Percentiles rank a stretch among this genome's conserved stretches.
These are phyloP conservation scores for Tyrophagus putrescentiae DNA, from an alignment of 1,140 invertebrate genomes.

Conservation along the genomic window DNA sequence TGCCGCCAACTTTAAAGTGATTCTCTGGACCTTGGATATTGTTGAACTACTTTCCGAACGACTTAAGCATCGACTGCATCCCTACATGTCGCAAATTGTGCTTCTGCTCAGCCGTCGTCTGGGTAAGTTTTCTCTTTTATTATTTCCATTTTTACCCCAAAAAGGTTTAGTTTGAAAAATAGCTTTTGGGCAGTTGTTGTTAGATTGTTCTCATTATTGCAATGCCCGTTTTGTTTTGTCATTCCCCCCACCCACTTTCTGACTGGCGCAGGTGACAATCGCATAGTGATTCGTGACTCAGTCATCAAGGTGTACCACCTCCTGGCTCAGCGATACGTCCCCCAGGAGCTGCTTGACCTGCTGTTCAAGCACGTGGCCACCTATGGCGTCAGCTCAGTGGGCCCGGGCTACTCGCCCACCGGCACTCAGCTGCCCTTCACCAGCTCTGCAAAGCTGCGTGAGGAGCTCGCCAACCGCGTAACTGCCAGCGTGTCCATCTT, in stretches of 20 bases:
- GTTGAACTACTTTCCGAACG: conserved; percentile 34
- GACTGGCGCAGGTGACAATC: conserved; percentile 37
- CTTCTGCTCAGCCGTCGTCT: conserved; percentile 41
- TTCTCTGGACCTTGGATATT: conserved; percentile 42
- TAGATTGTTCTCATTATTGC: too few species aligned
- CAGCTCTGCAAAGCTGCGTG: conserved; percentile 42
- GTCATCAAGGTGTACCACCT: conserved; percentile 43
- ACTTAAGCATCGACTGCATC: background rate
- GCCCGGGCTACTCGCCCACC: too few species aligned
- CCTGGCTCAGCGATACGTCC: conserved; percentile 48
- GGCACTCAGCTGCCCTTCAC: background rate
- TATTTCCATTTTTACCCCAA: too few species aligned
- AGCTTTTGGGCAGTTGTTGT: too few species aligned
- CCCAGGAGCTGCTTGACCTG: conserved; percentile 45
- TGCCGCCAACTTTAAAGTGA: conserved; percentile 45
- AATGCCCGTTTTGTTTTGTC: too few species aligned
- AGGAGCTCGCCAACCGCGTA: conserved; percentile 58
- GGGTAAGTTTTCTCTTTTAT: conserved; percentile 23
- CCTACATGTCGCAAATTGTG: conserved; percentile 23
- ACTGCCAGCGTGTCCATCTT: conserved; percentile 59
- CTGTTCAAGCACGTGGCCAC: conserved; percentile 46
- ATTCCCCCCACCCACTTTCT: too few species aligned
- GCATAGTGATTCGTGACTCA: conserved; percentile 35
- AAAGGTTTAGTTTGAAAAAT: too few species aligned
- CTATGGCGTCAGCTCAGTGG: background rate